A percentile compares a stretch with the other conserved stretches of the same genome.
Conservation (phyloP, 1,140 invertebrate species). For the Nasonia vitripennis region DNA sequence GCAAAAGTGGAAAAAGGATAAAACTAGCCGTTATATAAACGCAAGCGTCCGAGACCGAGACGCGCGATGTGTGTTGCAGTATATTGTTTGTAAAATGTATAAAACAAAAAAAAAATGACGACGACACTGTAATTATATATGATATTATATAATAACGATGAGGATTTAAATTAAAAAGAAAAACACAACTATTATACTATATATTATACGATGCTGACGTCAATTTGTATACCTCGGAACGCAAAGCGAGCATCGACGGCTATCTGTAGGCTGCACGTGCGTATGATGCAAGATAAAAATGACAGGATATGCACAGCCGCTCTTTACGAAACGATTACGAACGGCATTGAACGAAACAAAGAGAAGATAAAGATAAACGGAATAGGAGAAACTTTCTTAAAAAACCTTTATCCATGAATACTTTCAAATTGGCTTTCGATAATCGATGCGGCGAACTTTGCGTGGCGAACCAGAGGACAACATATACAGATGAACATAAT, state of each 20-base stretch:
- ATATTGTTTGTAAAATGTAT: slow-evolving; percentile 52
- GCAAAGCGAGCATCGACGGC: background rate
- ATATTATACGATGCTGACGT: slow-evolving; percentile 41
- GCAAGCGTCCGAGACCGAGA: background rate
- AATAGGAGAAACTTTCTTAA: background rate
- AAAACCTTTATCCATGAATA: background rate
- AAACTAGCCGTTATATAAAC: background rate
- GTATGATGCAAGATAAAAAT: background rate
- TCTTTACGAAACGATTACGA: slow-evolving; percentile 23
- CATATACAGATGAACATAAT: slow-evolving; percentile 5
- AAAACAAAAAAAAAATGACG: slow-evolving; percentile 15
- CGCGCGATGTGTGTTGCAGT: slow-evolving; percentile 25
- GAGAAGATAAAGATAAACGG: background rate
- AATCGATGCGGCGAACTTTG: background rate
- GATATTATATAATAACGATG: slow-evolving; percentile 5
- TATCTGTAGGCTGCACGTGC: background rate
- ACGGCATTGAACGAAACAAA: background rate
- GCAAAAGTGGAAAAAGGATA: background rate
- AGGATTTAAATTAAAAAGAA: slow-evolving; percentile 5
- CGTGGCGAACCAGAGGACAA: background rate
- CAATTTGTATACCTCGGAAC: slow-evolving; percentile 45
- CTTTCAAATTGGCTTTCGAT: slow-evolving; percentile 22
- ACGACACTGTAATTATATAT: slow-evolving; percentile 43
- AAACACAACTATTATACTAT: slow-evolving; percentile 18
- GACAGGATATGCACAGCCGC: slow-evolving; percentile 23